A percentile compares a stretch with the other conserved stretches of the same genome.
These are phyloP conservation scores for Rhinogobius similis DNA, from an alignment of 2,113 vertebrate species.

Conservation along the genomic window DNA sequence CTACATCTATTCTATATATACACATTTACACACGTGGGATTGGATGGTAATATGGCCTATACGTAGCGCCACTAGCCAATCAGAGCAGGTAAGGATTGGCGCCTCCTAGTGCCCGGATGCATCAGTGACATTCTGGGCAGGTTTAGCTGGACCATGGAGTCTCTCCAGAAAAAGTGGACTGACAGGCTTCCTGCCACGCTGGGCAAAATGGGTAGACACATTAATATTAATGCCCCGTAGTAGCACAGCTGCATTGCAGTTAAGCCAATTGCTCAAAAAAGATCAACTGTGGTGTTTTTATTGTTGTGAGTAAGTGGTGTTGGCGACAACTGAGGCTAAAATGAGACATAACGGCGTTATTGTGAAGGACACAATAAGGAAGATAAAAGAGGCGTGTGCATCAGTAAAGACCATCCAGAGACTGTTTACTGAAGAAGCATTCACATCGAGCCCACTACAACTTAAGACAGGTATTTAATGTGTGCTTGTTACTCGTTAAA, in stretches of 20 bases:
- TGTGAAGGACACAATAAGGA: slow-evolving; percentile 18
- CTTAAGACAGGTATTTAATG: slow-evolving; percentile 14
- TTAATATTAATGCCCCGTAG: slow-evolving; percentile 78
- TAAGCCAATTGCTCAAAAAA: slow-evolving; percentile 68
- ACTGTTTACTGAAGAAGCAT: slow-evolving; percentile 17
- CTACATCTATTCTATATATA: slow-evolving; percentile 37
- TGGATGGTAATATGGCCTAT: slow-evolving; percentile 42
- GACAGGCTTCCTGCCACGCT: slow-evolving; percentile 69
- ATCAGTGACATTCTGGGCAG: slow-evolving; percentile 25
- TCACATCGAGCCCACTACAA: slow-evolving; percentile 3
- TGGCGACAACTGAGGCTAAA: slow-evolving; percentile 21
- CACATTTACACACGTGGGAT: slow-evolving; percentile 31
- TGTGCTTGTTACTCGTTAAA: slow-evolving; percentile 17
- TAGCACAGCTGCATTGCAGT: slow-evolving; percentile 77
- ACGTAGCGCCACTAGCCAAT: slow-evolving; percentile 38
- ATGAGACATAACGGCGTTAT: slow-evolving; percentile 9
- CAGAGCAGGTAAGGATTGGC: slow-evolving; percentile 27
- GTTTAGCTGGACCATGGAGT: slow-evolving; percentile 35
- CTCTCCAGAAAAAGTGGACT: slow-evolving; percentile 59
- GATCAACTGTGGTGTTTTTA: slow-evolving; percentile 36
- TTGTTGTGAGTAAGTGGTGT: slow-evolving; percentile 31
- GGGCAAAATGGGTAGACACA: slow-evolving; percentile 68
- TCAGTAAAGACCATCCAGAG: slow-evolving; percentile 13
- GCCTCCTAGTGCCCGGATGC: slow-evolving; percentile 39
- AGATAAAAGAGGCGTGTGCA: neutral